Evolutionary conservation across 2,888 invertebrate species (phyloP).

Genomic region (Mylabris sibirica): DNA sequence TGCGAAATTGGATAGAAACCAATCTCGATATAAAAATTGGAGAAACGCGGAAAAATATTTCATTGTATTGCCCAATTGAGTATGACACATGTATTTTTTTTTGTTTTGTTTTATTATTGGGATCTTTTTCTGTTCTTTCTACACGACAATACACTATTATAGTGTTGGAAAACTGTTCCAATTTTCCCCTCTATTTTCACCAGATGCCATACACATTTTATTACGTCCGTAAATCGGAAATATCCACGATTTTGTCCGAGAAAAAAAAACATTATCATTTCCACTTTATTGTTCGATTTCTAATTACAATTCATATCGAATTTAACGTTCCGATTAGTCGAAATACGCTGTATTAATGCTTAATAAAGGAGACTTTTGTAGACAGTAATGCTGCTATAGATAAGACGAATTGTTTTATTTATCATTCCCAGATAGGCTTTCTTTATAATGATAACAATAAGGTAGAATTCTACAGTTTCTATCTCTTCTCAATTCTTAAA

Average conservation of each 20-base stretch:
- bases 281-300: background rate
- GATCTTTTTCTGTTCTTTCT: background rate
- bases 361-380: no score
- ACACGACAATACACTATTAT: background rate
- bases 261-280: background rate
- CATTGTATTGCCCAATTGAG: constrained; percentile 6
- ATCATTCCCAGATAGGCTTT: no score
- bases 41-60: background rate
- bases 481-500: no score
- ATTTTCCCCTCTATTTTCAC: background rate
- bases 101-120: background rate
- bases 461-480: no score
- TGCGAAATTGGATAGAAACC: constrained; percentile 26
- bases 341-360: background rate
- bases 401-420: no score
- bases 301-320: background rate
- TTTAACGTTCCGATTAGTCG: background rate
- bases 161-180: constrained; percentile 3
- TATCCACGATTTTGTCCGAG: background rate
- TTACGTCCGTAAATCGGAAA: background rate
- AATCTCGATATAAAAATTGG: background rate
- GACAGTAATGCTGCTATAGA: no score
- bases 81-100: constrained; percentile 1
- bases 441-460: no score
- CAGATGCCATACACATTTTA: constrained; percentile 2